Base-by-base conservation (phyloP, 2,797 vertebrate species). In the Siniperca undulata region DNA sequence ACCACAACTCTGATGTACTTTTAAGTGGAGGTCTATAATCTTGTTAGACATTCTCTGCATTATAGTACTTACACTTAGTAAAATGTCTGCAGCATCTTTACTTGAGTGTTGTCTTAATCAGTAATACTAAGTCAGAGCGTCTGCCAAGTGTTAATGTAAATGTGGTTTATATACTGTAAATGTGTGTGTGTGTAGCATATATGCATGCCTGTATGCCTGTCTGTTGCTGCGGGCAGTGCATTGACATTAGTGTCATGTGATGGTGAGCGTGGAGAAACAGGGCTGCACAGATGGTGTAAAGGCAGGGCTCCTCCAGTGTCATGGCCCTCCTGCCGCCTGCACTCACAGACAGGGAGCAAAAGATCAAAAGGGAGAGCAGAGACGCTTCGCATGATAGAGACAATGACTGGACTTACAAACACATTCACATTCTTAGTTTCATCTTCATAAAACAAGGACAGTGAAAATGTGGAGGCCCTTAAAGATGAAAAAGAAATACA, bases 201-300 rank as follows among this genome's bases (percentile, higher is more conserved):
- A 9, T 68, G 70, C 30, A 50, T 7, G 80, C 34, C 60, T 77
- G 65, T 36, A 56, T 1, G 72, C 22, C 52, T 67, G 72, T 67
- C n/a, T 73, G 70, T 70, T 84, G 82, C 72, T 22, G 82, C 42
- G 3, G 83, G 75, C 27, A 7, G 52, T 20, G 36, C 50, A 4
- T 50, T 75, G 81, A 87, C 66, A 42, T 81, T 44, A 5, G 46
- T 50, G 50, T 42, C 40, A 77, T 84, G 86, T 78, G 90, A 90
- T 30, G 59, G 86, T 7, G 74, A 67, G 60, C 36, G 2, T 7
- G 74, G 71, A 61, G 79, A 74, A 79, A 81, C 74, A 78, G 89
- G 77, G 88, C 72, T 19, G 81, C 84, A 89, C 94, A 95, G 93
- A 93, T 94, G 94, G 94, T 65, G 81, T 87, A 68, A 27, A 70